Base-by-base conservation (phyloP, 2,888 invertebrate species). In the Catonia carolina region DNA sequence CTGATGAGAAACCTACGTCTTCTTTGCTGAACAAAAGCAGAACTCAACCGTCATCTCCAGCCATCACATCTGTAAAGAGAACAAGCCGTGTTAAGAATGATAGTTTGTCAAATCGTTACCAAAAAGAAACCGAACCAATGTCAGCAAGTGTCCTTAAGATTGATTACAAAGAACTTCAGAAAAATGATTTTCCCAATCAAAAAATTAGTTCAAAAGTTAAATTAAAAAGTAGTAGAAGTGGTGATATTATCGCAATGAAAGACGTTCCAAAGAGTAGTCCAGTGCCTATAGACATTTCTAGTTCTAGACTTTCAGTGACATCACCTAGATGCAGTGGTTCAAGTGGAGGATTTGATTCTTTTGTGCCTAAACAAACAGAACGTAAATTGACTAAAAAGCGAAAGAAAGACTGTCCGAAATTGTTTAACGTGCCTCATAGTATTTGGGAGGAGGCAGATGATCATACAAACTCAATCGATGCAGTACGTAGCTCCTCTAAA, bases 71-170 rank as follows among this genome's bases (percentile, higher is more conserved):
- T 8, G 4, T 27, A 27, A 27, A 4, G 4, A 27, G 27, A 27
- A 8, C 8, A 27, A 8, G 4, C 8, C 4, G 27, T 6, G 8
- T 48, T 41, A 22, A 63, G 10, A 42, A 6, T n/a, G 17, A 48
- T 66, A 7, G 45, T 14, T 22, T 18, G 7, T 45, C 22, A 7
- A 45, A 27, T 45, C 18, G 45, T 23, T 17, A 14, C 3, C 23
- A 22, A 15, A 45, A 20, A 14, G 22, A 45, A 45, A 14, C 18
- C 7, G 23, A 22, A 14, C 14, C 7, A 53, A 53, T 67, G n/a
- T 67, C 70, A 2, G 68, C 70, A n/a, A 71, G 69, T 65, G 54
- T 67, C 42, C 60, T 72, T 22, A 66, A 68, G 64, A 64, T 72
- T 17, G 72, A 73, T 63, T 72, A 72, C 60, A 66, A 63, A 39